A percentile compares a stretch with the other conserved stretches of the same genome.
Evolutionary conservation across 2,888 invertebrate genomes (phyloP).

Genomic region (Chirona hameri): DNA sequence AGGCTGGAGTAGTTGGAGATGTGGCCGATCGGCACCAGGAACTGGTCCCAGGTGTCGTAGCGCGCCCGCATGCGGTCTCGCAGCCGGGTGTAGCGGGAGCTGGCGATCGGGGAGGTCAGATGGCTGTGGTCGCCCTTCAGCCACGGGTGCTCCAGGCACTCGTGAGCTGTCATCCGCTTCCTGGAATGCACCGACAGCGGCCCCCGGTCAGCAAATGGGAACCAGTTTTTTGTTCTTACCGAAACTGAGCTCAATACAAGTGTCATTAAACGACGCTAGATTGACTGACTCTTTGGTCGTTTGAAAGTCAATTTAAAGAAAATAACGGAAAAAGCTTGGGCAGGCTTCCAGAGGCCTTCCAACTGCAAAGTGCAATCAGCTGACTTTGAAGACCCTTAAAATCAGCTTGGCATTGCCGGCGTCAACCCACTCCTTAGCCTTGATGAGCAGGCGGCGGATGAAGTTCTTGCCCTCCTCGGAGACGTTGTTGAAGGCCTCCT

Average conservation of each 20-base stretch:
- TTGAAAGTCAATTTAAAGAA: too few species aligned
- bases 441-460: slow-evolving; percentile 83
- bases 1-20: slow-evolving; percentile 96
- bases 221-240: too few species aligned
- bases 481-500: slow-evolving; percentile 87
- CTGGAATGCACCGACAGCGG: slow-evolving; percentile 49
- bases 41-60: slow-evolving; percentile 76
- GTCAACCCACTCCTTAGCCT: slow-evolving; percentile 80
- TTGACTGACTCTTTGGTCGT: too few species aligned
- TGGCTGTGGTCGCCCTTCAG: slow-evolving; percentile 78
- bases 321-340: too few species aligned
- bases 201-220: too few species aligned
- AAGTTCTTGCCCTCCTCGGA: slow-evolving; percentile 98
- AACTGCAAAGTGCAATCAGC: too few species aligned
- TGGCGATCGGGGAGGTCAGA: slow-evolving; percentile 71
- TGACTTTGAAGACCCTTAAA: too few species aligned
- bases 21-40: slow-evolving; percentile 89
- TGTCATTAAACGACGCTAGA: too few species aligned
- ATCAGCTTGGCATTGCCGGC: not conserved
- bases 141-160: slow-evolving; percentile 94
- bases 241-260: too few species aligned
- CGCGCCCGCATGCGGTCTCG: slow-evolving; percentile 80
- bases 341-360: too few species aligned
- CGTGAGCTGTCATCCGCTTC: slow-evolving; percentile 97
- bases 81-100: slow-evolving; percentile 77